These are phyloP conservation scores for Oryzias curvinotus DNA, from an alignment of 2,113 vertebrate genomes.

Conservation along the genomic window DNA sequence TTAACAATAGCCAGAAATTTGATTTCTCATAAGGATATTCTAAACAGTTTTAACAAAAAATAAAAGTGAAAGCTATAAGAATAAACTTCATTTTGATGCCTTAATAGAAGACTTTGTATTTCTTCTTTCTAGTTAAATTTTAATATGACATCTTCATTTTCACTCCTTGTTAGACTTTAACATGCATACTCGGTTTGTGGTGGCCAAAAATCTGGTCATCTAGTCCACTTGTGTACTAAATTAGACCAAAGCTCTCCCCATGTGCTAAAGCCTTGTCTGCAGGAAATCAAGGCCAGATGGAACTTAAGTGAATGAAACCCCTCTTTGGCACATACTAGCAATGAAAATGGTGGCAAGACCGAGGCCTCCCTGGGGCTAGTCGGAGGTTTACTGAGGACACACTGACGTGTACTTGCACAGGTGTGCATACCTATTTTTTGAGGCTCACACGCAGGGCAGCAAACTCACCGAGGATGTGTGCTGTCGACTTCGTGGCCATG, in stretches of 20 bases:
- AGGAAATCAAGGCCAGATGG: constrained; percentile 75
- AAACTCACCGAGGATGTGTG: constrained; percentile 25
- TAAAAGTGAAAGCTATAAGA: too few relatives aligned
- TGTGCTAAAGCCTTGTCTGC: constrained; percentile 65
- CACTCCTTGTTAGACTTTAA: constrained; percentile 34
- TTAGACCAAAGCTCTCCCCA: constrained; percentile 65
- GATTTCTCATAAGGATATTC: too few relatives aligned
- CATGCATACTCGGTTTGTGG: constrained; percentile 35
- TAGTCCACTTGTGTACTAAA: constrained; percentile 58
- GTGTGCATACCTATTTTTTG: constrained; percentile 46
- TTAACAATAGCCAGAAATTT: too few relatives aligned
- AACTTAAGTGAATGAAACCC: constrained; percentile 71
- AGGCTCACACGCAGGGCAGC: constrained; percentile 40
- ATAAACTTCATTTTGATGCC: neutral
- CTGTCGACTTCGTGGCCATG: constrained; percentile 56
- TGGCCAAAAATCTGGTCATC: constrained; percentile 67
- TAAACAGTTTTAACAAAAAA: too few relatives aligned
- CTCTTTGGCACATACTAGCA: constrained; percentile 67
- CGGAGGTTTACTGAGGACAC: constrained; percentile 22
- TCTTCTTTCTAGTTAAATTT: constrained; percentile 1
- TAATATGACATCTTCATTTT: constrained; percentile 7
- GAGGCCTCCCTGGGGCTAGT: constrained; percentile 44
- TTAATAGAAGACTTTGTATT: neutral
- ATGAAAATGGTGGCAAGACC: constrained; percentile 53
- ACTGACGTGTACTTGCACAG: constrained; percentile 30